Evolutionary conservation across 2,113 vertebrate species (phyloP), one percentile per base, ranked within the genome.

Genomic region (Ochotona princeps): DNA sequence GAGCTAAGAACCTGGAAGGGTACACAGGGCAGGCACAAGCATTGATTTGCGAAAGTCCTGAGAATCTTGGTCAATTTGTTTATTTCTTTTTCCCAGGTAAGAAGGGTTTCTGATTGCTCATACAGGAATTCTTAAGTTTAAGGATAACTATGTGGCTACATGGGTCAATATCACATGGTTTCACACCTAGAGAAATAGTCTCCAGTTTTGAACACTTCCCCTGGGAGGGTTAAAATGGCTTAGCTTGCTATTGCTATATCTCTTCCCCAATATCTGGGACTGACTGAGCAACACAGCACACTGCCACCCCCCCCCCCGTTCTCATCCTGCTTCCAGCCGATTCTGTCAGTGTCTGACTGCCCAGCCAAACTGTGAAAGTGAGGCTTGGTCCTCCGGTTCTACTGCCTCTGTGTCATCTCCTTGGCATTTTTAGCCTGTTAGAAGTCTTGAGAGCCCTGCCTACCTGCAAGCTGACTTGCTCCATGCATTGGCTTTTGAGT

Each of bases 21-120:
- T 26, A 89, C 35, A n/a, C 70, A 74, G 0, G 4, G 67, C 54
- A 87, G 7, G 65, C 51, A 86, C 85, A 83, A 87, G 8, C 49
- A n/a, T 57, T 2, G 67, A 26, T 30, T 72, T 92, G 96, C 87
- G 28, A n/a, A 96, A 93, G 85, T 18, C 28, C 74, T 8, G 57
- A 73, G 60, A 69, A 25, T 83, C 57, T 26, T 38, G 13, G 60
- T 5, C 80, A 8, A 85, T 14, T 89, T 44, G 38, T 44, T 44
- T 44, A 44, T 44, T 44, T 44, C 6, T 44, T 88, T 83, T 69
- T 18, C 5, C 85, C 38, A 91, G 44, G 28, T 78, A 49, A 65
- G 21, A 35, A 61, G 20, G 23, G 5, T 44, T 51, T 61, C 5
- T 10, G 73, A 35, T 66, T 90, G 72, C 26, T 86, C 1, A 6